Evolutionary conservation across 2,113 vertebrate genomes (phyloP).

Genomic region (Platanista minor): DNA sequence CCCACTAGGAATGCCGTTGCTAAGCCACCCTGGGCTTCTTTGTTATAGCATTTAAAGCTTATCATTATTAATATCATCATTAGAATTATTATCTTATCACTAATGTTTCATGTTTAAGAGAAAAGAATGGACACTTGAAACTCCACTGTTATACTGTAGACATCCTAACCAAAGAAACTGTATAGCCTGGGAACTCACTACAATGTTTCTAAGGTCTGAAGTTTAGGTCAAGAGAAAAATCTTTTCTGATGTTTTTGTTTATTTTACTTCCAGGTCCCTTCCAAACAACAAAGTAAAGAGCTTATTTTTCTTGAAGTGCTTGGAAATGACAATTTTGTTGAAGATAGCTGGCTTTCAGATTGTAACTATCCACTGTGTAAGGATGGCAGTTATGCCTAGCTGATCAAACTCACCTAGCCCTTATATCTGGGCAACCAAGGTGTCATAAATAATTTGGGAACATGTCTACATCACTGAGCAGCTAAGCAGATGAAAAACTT

Average conservation of each 20-base stretch:
- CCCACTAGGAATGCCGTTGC: not conserved
- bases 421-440: constrained; percentile 72
- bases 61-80: not conserved
- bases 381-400: constrained; percentile 68
- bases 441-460: constrained; percentile 71
- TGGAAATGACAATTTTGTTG: constrained; percentile 67
- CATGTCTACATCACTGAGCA: constrained; percentile 62
- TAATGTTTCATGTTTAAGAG: not conserved
- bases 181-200: not conserved
- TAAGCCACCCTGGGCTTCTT: not conserved
- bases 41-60: not conserved
- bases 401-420: constrained; percentile 71
- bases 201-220: not conserved
- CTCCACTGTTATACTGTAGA: not conserved
- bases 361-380: constrained; percentile 36
- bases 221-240: not conserved
- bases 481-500: constrained; percentile 57
- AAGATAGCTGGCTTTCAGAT: constrained; percentile 48
- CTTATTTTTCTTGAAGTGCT: constrained; percentile 60
- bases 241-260: constrained; percentile 36
- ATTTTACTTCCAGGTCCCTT: constrained; percentile 64
- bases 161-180: not conserved
- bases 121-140: not conserved
- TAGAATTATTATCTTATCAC: not conserved
- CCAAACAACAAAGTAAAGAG: constrained; percentile 42